These are phyloP conservation scores for Eupithecia insigniata DNA, from an alignment of 2,888 invertebrate species.

Conservation along the genomic window DNA sequence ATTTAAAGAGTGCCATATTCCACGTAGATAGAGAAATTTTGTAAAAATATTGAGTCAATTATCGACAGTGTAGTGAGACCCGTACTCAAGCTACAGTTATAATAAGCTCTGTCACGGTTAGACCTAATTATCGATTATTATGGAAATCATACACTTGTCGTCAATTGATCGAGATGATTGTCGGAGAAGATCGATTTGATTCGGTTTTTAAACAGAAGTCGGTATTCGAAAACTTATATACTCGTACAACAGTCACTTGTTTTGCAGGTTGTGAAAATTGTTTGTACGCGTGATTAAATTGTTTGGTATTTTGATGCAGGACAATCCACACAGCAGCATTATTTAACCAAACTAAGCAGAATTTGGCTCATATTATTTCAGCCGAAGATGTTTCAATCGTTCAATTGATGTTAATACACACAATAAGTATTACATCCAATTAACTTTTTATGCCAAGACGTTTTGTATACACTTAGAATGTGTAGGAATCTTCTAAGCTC, in stretches of 20 bases:
- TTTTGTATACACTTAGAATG: neutral
- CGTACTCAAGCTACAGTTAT: constrained; percentile 2
- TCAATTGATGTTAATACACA: neutral
- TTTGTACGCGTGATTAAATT: neutral
- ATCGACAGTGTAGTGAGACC: neutral
- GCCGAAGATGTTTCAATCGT: neutral
- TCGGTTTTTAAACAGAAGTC: constrained; percentile 18
- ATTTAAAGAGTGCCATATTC: neutral
- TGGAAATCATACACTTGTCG: constrained; percentile 63
- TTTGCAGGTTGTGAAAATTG: neutral
- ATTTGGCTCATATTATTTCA: neutral
- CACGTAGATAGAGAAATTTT: neutral
- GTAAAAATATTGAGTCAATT: neutral
- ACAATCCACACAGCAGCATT: neutral
- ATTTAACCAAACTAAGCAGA: neutral
- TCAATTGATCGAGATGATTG: constrained; percentile 36
- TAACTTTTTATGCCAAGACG: neutral
- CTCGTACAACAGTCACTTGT: neutral
- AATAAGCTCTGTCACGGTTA: constrained; percentile 66
- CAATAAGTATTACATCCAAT: neutral
- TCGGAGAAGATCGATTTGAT: constrained; percentile 22
- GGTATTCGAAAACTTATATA: neutral
- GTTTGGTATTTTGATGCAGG: neutral
- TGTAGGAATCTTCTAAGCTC: neutral
- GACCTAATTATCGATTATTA: constrained; percentile 72